A percentile compares a stretch with the other conserved stretches of the same genome.
Evolutionary conservation across 2,888 invertebrate species (phyloP).

Genomic region (Smittia aterrima): DNA sequence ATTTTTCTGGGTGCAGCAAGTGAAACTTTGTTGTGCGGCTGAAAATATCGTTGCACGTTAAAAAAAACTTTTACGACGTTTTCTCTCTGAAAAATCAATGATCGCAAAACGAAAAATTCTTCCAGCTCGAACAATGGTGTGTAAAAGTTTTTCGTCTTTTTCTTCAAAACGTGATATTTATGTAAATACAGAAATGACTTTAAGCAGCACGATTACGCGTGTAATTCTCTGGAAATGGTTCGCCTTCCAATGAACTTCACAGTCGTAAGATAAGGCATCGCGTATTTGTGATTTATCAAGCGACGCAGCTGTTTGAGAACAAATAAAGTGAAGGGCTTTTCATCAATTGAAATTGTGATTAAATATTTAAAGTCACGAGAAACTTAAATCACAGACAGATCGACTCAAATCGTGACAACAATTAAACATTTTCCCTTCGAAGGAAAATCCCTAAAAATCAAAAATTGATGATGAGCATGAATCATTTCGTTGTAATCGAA

Average conservation of each 20-base stretch:
- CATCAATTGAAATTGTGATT: too few species aligned
- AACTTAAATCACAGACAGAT: too few species aligned
- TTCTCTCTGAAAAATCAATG: background rate
- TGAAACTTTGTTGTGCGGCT: too few species aligned
- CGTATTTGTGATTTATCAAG: background rate
- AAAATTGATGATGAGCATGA: background rate
- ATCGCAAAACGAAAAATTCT: background rate
- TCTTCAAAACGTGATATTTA: background rate
- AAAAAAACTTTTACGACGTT: background rate
- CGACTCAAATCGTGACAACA: too few species aligned
- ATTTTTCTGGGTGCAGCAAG: too few species aligned
- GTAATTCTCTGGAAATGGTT: background rate
- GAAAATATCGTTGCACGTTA: background rate
- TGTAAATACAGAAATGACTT: background rate
- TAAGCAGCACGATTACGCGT: constrained; percentile 7
- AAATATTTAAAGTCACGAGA: too few species aligned
- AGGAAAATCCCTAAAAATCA: too few species aligned
- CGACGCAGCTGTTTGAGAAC: too few species aligned
- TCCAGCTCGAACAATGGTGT: background rate
- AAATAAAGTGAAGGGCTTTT: too few species aligned
- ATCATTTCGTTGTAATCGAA: background rate
- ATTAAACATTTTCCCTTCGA: background rate
- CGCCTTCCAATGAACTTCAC: background rate
- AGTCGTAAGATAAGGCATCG: background rate
- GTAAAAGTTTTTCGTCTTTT: background rate